These are phyloP conservation scores for Tenthredo amoena DNA, from an alignment of 2,888 invertebrate species.

Conservation along the genomic window DNA sequence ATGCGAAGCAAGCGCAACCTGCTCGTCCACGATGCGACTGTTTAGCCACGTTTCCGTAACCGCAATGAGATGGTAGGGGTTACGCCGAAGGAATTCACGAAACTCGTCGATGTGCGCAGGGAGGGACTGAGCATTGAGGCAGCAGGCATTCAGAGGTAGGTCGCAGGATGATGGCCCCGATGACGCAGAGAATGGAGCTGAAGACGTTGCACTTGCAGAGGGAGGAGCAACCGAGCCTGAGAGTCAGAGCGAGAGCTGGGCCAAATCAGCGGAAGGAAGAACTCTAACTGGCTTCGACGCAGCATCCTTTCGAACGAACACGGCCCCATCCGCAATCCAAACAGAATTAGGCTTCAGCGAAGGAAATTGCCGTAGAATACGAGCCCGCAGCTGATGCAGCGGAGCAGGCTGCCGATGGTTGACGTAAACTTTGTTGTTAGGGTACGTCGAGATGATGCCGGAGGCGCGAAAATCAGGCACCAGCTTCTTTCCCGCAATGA, in stretches of 20 bases:
- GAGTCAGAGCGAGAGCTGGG: neutral
- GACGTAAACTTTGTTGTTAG: neutral
- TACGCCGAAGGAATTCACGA: neutral
- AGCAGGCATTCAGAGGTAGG: neutral
- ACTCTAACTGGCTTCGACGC: neutral
- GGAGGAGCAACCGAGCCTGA: neutral
- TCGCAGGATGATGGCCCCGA: neutral
- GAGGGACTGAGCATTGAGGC: constrained; percentile 20
- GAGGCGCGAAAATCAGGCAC: neutral
- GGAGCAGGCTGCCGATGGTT: neutral
- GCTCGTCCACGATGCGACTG: neutral
- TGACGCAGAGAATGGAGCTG: neutral
- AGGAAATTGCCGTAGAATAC: neutral
- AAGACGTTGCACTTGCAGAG: neutral
- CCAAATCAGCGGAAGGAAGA: neutral
- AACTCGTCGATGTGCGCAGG: constrained; percentile 12
- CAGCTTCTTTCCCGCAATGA: neutral
- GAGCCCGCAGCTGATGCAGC: neutral
- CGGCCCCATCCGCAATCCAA: constrained; percentile 3
- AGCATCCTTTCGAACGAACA: neutral
- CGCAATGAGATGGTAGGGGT: neutral
- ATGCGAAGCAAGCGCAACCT: neutral
- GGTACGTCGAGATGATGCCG: neutral
- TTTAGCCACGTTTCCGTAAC: constrained; percentile 21
- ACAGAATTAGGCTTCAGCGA: neutral